Evolutionary conservation across 2,888 invertebrate species (phyloP), one percentile per base, ranked within the genome.

Genomic region (Augochlorella aurata): DNA sequence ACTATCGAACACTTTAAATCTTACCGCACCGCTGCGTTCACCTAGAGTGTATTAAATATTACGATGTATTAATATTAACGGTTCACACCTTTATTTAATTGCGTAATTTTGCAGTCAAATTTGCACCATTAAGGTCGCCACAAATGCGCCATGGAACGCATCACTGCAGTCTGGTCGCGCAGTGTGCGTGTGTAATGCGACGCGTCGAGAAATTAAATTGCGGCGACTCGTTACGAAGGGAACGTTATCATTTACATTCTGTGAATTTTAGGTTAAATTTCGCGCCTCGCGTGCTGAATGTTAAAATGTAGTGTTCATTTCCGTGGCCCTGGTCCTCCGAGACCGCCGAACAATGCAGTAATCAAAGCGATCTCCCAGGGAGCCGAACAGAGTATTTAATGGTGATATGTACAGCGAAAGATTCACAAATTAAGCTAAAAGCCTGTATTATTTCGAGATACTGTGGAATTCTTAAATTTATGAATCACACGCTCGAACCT

Each of bases 141-240:
- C 65, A 54, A 54, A 47, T 47, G 47, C 68, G 52, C 52, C 52
- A 65, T 77, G 38, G 52, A 77, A 79, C 78, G 68, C 78, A 78
- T 70, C 38, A 69, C 66, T 63, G 79, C 54, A 38, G 58, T 7
- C 47, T 67, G 79, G 72, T 79, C 67, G 67, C 44, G 71, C 66
- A 21, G n/a, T 12, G 2, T 38, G 52, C 45, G 63, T 66, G 79
- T 70, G 63, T 63, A 69, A 79, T 49, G 79, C 72, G 50, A 68
- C 79, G 61, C 67, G 71, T 50, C 16, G 79, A 44, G 66, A 68
- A 80, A 80, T 80, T 66, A 72, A 80, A 80, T 79, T 78, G 71
- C 71, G 67, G 78, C 58, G 58, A 79, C 79, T 79, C 79, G 79
- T 80, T 80, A 72, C 61, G 67, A 61, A 47, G 47, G 45, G 78